Evolutionary conservation across 1,140 invertebrate genomes (phyloP).

Genomic region (Drosophila ercepeae): DNA sequence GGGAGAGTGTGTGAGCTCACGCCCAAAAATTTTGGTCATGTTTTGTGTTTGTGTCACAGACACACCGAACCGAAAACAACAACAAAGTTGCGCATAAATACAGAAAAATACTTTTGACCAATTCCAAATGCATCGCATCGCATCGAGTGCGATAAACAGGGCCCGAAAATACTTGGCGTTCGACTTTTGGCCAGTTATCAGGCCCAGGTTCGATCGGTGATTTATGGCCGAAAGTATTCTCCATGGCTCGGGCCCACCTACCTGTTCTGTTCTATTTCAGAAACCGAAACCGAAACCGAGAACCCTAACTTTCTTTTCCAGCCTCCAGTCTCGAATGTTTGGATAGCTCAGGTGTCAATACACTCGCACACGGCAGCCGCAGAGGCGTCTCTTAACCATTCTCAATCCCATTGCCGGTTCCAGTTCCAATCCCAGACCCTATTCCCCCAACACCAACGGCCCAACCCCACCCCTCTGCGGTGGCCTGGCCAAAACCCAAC

Average conservation of each 20-base stretch:
- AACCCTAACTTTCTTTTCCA: conserved; percentile 41
- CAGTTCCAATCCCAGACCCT: conserved; percentile 10
- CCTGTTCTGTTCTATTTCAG: conserved; percentile 22
- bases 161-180: conserved; percentile 44
- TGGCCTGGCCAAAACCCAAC: conserved; percentile 21
- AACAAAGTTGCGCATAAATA: conserved; percentile 57
- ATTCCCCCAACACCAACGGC: too few relatives aligned
- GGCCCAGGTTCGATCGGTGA: conserved; percentile 56
- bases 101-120: conserved; percentile 69
- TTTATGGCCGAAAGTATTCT: conserved; percentile 64
- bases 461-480: neutral
- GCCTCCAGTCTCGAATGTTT: conserved; percentile 29
- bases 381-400: conserved; percentile 47
- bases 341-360: conserved; percentile 71
- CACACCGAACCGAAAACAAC: too few relatives aligned
- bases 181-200: conserved; percentile 69
- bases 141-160: conserved; percentile 46
- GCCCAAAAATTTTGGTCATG: conserved; percentile 79
- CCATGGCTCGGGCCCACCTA: conserved; percentile 32
- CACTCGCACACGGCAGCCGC: conserved; percentile 64
- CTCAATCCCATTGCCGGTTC: conserved; percentile 13
- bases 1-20: conserved; percentile 50
- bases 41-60: conserved; percentile 66
- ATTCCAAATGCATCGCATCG: conserved; percentile 64
- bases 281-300: conserved; percentile 24